Percentiles rank a stretch among this genome's conserved stretches.
Conservation (phyloP, 2,797 vertebrate species). For the Acipenser ruthenus region DNA sequence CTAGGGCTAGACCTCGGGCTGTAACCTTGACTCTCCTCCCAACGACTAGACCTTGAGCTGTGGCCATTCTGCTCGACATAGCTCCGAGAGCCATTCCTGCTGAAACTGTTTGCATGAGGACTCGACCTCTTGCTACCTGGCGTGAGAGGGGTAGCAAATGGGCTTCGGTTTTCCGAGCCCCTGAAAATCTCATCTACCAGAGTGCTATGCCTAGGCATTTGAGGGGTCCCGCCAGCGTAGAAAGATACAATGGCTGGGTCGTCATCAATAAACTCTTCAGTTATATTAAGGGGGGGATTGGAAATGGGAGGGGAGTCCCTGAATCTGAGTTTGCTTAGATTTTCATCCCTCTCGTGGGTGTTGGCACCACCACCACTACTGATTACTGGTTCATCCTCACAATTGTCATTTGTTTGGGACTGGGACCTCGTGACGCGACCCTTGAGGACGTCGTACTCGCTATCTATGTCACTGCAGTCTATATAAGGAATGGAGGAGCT, state of each 20-base stretch:
- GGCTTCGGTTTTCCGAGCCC: constrained; percentile 50
- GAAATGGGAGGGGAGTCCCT: constrained; percentile 58
- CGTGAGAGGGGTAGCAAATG: constrained; percentile 45
- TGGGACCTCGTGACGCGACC: constrained; percentile 57
- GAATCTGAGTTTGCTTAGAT: constrained; percentile 40
- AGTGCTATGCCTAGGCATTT: constrained; percentile 60
- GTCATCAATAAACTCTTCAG: constrained; percentile 59
- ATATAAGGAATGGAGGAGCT: constrained; percentile 72
- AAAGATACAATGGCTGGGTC: constrained; percentile 55
- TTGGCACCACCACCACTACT: constrained; percentile 29
- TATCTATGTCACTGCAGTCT: constrained; percentile 79
- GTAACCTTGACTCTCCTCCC: constrained; percentile 44
- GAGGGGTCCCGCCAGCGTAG: constrained; percentile 55
- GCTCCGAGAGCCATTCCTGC: constrained; percentile 52
- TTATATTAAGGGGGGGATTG: constrained; percentile 50
- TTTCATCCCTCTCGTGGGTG: constrained; percentile 55
- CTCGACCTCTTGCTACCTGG: constrained; percentile 58
- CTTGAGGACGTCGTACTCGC: constrained; percentile 65
- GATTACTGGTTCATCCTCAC: constrained; percentile 59
- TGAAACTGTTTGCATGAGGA: constrained; percentile 50
- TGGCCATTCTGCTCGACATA: constrained; percentile 70
- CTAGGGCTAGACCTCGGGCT: constrained; percentile 38
- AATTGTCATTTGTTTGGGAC: constrained; percentile 69
- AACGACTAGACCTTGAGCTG: constrained; percentile 29
- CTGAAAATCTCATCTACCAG: constrained; percentile 58